These are phyloP conservation scores for Macrophya alboannulata DNA, from an alignment of 2,888 invertebrate species.

Conservation along the genomic window DNA sequence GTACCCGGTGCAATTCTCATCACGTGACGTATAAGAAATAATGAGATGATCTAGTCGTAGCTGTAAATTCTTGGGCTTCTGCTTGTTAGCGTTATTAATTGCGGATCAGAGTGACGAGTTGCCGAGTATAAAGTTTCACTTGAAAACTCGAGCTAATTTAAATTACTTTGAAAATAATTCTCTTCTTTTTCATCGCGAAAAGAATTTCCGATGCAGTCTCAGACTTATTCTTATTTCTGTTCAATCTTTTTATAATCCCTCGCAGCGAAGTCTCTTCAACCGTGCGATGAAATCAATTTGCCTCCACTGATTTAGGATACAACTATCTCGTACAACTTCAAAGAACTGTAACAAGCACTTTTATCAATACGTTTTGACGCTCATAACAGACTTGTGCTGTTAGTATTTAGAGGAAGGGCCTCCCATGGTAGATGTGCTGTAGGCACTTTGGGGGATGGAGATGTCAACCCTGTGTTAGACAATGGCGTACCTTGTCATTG, in stretches of 20 bases:
- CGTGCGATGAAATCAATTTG: slow-evolving; percentile 2
- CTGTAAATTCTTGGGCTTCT: slow-evolving; percentile 24
- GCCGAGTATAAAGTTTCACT: slow-evolving; percentile 41
- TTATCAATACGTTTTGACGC: slow-evolving; percentile 51
- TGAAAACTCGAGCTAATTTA: slow-evolving; percentile 39
- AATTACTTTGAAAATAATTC: slow-evolving; percentile 21
- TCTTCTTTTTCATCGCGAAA: slow-evolving; percentile 8
- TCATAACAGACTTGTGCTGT: slow-evolving; percentile 42
- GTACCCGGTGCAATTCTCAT: slow-evolving; percentile 28
- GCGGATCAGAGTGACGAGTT: slow-evolving; percentile 35
- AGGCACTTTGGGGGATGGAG: slow-evolving; percentile 43
- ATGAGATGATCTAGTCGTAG: slow-evolving; percentile 8
- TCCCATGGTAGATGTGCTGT: slow-evolving; percentile 31
- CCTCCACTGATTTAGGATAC: not conserved
- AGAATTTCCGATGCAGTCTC: slow-evolving; percentile 23
- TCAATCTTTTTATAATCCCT: slow-evolving; percentile 29
- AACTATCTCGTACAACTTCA: not conserved
- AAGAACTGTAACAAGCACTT: slow-evolving; percentile 36
- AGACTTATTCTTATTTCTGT: slow-evolving; percentile 14
- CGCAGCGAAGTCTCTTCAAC: not conserved
- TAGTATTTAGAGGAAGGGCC: slow-evolving; percentile 46
- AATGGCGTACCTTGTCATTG: slow-evolving; percentile 54
- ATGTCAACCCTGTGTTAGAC: slow-evolving; percentile 54
- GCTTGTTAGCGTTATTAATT: slow-evolving; percentile 46
- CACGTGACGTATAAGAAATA: slow-evolving; percentile 15